Base-by-base conservation (phyloP, 2,888 invertebrate species). In the Suillia variegata region DNA sequence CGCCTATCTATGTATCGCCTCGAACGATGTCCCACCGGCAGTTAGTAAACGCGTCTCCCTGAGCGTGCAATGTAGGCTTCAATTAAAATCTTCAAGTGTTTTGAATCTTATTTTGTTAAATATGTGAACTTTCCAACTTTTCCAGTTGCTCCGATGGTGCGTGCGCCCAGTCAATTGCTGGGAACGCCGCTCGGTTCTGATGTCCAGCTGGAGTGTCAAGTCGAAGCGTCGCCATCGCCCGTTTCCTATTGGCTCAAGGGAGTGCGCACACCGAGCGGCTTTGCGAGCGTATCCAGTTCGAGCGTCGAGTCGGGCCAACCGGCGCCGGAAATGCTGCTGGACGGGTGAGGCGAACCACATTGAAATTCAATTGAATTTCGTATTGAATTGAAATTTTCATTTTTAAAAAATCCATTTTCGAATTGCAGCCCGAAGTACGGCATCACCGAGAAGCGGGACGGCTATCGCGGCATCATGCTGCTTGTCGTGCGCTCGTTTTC, bases 1-100 rank as follows among this genome's bases (percentile, higher is more conserved):
- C 34, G 90, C 92, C 26, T 95, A 94, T 82, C 87, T 95, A 71
- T 96, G 95, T 84, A 94, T 94, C 74, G 95, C 95, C 13, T 91
- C 90, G 75, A 96, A 96, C 80, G 93, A 94, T 80, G 94, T 96
- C 47, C 94, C 94, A 24, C 94, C 94, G 4, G 92, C 94, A 8
- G 94, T 93, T 75, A 93, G 92, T 85, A 94, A 94, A 81, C 84
- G 93, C 70, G 93, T 95, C 70, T 90, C 90, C 51, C 87, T 96
- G 61, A 90, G 90, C 77, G 93, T 96, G 60, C 93, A 94, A 82
- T 95, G 95, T 96, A 83, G 93, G 94, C 13, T 8, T 31, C 31
- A 31, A 31, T 33, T 26, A 20, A 52, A 17, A 21, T 20, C 45
- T 53, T 17, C 2, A 12, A n/a, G n/a, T 33, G 47, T 10, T 49